Evolutionary conservation across 2,113 vertebrate genomes (phyloP), one percentile per base, ranked within the genome.

Genomic region (Cairina moschata): DNA sequence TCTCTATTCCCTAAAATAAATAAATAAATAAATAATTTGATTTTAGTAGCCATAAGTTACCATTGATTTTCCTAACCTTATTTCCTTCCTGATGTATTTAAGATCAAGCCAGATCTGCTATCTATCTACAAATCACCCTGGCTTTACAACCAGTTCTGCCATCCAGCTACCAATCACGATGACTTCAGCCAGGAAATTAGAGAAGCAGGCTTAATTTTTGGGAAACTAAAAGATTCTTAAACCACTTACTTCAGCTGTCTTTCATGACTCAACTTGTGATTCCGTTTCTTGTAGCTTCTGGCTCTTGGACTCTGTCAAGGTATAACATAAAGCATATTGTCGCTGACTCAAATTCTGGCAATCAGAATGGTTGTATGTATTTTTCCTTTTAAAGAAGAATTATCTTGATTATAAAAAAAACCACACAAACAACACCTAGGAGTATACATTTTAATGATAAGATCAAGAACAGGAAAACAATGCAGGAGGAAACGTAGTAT

Each of bases 61-160:
- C 74, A 96, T 96, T 97, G 95, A 94, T 96, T 96, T 95, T 89
- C 65, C 82, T 88, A 96, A 95, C 73, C 32, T 96, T 87, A 96
- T 97, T 97, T 96, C 79, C 73, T 96, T 68, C 67, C 60, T 83
- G 79, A 86, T 90, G 34, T 86, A 93, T 93, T 95, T 96, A 95
- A 94, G 89, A 92, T 81, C 79, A 95, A 86, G 76, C 79, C 83
- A 95, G 79, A 56, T 92, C 91, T 95, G 81, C 86, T 68, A 93
- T 92, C 78, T 40, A 75, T 75, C 91, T 92, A 89, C 83, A 96
- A 95, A 95, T 96, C 91, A 92, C 52, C 44, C 54, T 75, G 83
- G 89, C 83, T 95, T 96, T 91, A 91, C 83, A 91, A 93, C 50
- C 76, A 90, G 17, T n/a, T 94, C 80, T 95, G n/a, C 85, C 17